phyloP scores from a whole-genome alignment of 1,140 invertebrate species.

The Pseudomyrmex gracilis region DNA sequence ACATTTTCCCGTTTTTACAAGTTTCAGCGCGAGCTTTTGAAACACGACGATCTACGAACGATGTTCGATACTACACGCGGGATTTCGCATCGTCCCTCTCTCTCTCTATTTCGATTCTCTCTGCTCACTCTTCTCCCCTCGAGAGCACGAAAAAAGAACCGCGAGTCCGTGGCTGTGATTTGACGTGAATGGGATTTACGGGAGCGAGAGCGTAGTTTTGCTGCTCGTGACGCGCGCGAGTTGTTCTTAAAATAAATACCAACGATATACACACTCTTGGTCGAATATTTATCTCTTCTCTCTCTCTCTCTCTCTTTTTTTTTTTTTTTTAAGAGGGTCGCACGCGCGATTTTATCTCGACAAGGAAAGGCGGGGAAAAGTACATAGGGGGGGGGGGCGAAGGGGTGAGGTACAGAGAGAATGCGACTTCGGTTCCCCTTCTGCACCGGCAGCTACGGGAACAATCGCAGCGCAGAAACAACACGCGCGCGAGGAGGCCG shows the following conservation, averaged over 20 bases:
- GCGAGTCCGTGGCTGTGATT: conserved; percentile 38
- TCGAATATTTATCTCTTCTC: background rate
- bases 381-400: background rate
- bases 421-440: conserved; percentile 10
- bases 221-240: conserved; percentile 26
- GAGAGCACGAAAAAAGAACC: background rate
- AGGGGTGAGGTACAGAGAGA: background rate
- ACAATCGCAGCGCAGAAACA: conserved; percentile 53
- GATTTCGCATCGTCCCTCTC: conserved; percentile 23
- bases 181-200: conserved; percentile 66
- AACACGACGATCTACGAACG: conserved; percentile 7
- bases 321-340: too few relatives aligned
- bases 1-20: background rate
- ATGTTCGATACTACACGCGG: conserved; percentile 19
- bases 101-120: background rate
- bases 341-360: conserved; percentile 1
- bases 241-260: conserved; percentile 50
- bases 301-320: background rate
- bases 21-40: conserved; percentile 37
- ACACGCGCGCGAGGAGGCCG: conserved; percentile 36
- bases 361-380: background rate
- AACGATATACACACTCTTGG: background rate
- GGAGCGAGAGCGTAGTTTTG: conserved; percentile 46
- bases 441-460: conserved; percentile 24
- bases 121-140: background rate